Base-by-base conservation (phyloP, 2,113 vertebrate species). In the Pseudolaguvia tuberculata region DNA sequence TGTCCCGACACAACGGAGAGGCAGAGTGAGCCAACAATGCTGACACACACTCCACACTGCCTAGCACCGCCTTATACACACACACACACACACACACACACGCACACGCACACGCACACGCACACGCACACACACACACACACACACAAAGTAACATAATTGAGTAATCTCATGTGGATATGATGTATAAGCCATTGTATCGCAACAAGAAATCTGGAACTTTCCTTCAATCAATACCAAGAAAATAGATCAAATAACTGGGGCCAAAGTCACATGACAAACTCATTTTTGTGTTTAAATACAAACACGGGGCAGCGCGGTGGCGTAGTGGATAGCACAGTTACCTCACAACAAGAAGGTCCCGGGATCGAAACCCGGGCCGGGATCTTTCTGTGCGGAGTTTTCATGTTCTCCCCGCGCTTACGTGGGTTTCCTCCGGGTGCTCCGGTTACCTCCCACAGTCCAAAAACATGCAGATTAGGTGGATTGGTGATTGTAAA, bases 11-110 rank as follows among this genome's bases (percentile, higher is more conserved):
- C 78, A 97, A 91, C 69, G 93, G 89, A 42, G 93, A 94, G 42
- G 96, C 95, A 20, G 94, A 93, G 0, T 98, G 96, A 87, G 97
- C 94, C 89, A 97, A 89, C 80, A 98, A 91, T 52, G 94, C 95
- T 1, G 91, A 91, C 55, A 93, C 89, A 85, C 93, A 95, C 59
- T 94, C 93, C 85, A 93, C 93, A 57, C 92, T 93, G 78, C 94
- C 94, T 6, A 94, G 88, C 83, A 92, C 92, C 13, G 93, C 93
- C 96, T 98, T 76, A 65, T 15, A 75, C 18, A 48, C 72, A 31
- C 4, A n/a, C 25, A 7, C 5, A 75, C 71, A 62, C 21, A 69
- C 50, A 53, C 23, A 53, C 48, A n/a, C 25, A 7, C 5, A 75
- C 71, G 56, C 21, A 69, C 50, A 53, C 23, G 47, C 48, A 75